These are phyloP conservation scores for Sturnira hondurensis DNA, from an alignment of 2,113 vertebrate genomes.

Conservation along the genomic window DNA sequence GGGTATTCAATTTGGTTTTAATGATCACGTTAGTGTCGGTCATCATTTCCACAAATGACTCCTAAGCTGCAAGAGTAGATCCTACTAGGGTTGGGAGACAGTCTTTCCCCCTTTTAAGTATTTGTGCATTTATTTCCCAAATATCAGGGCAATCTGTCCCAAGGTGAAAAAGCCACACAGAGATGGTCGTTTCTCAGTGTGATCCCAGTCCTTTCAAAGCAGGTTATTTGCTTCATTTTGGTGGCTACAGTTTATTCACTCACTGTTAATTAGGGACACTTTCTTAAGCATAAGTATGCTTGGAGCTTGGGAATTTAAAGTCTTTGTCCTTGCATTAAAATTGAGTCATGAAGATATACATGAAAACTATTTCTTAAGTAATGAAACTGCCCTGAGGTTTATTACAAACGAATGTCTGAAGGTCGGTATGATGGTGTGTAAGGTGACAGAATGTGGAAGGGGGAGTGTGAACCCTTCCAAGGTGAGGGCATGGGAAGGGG, in stretches of 20 bases:
- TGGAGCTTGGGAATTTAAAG: background rate
- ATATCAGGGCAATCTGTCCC: background rate
- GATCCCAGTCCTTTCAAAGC: background rate
- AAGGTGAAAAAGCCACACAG: background rate
- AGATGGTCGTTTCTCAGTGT: background rate
- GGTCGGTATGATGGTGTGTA: background rate
- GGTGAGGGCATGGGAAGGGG: background rate
- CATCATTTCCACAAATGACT: slow-evolving; percentile 69
- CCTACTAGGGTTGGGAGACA: background rate
- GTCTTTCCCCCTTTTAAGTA: background rate
- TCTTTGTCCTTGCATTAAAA: background rate
- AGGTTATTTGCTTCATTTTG: background rate
- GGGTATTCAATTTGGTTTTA: slow-evolving; percentile 67
- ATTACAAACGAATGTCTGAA: background rate
- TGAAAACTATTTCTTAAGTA: background rate
- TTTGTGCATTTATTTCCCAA: background rate
- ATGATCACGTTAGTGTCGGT: slow-evolving; percentile 59
- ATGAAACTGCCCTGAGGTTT: background rate
- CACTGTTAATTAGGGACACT: background rate
- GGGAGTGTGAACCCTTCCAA: background rate
- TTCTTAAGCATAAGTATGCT: background rate
- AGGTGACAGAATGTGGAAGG: background rate
- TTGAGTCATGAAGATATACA: background rate
- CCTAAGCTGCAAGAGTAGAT: slow-evolving; percentile 50
- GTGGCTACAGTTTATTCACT: background rate